phyloP scores from a whole-genome alignment of 2,888 invertebrate genomes.

The Zygogramma bicolorata region DNA sequence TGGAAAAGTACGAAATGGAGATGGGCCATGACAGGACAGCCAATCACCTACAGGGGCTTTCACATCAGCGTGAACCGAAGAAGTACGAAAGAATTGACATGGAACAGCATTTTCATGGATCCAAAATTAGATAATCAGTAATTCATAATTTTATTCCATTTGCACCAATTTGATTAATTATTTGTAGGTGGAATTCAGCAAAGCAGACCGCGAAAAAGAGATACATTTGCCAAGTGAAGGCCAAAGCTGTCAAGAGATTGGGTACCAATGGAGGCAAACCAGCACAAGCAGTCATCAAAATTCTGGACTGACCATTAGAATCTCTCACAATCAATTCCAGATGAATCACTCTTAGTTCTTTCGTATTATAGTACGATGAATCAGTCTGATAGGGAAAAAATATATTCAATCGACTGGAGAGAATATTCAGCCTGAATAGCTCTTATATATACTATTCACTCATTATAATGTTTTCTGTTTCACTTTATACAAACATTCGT shows the following conservation, averaged over 20 bases:
- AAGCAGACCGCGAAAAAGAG: slow-evolving; percentile 73
- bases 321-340: too few species aligned
- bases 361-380: too few species aligned
- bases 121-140: slow-evolving; percentile 65
- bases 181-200: slow-evolving; percentile 74
- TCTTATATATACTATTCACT: too few species aligned
- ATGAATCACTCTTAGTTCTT: too few species aligned
- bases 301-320: background rate
- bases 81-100: slow-evolving; percentile 68
- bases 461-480: too few species aligned
- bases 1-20: slow-evolving; percentile 78
- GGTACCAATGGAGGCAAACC: slow-evolving; percentile 33
- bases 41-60: slow-evolving; percentile 79
- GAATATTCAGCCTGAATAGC: too few species aligned
- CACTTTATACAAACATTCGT: too few species aligned
- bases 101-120: slow-evolving; percentile 81
- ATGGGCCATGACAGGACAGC: slow-evolving; percentile 80
- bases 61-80: slow-evolving; percentile 71
- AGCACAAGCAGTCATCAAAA: slow-evolving; percentile 9
- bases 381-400: too few species aligned
- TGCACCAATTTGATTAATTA: background rate
- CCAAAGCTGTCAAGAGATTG: slow-evolving; percentile 47
- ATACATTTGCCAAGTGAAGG: slow-evolving; percentile 75
- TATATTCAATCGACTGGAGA: too few species aligned
- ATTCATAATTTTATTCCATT: slow-evolving; percentile 15